A percentile compares a stretch with the other conserved stretches of the same genome.
Evolutionary conservation across 1,140 invertebrate genomes (phyloP).

Genomic region (Zaprionus vittiger): DNA sequence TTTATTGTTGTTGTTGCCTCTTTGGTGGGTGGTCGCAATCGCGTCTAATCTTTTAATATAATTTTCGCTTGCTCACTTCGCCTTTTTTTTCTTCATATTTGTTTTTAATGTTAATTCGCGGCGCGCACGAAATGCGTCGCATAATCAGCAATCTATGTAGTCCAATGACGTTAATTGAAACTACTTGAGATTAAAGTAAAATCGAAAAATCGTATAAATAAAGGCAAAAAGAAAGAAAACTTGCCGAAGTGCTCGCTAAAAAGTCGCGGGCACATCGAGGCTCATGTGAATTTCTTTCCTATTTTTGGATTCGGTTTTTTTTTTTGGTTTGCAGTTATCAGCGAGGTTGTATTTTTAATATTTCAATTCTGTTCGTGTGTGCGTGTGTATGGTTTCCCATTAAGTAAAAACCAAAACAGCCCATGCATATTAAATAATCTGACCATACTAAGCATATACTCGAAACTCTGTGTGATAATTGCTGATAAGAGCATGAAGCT

Average conservation of each 20-base stretch:
- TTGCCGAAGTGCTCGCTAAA: conserved; percentile 24
- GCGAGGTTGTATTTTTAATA: conserved; percentile 10
- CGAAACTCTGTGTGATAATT: conserved; percentile 33
- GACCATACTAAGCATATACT: conserved; percentile 34
- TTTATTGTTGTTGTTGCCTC: conserved; percentile 17
- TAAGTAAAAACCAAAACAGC: conserved; percentile 50
- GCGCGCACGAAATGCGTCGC: conserved; percentile 47
- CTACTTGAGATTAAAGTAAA: conserved; percentile 74
- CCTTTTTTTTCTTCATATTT: conserved; percentile 18
- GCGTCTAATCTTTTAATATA: conserved; percentile 51
- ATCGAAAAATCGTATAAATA: conserved; percentile 40
- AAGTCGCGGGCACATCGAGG: conserved; percentile 20
- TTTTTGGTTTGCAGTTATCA: conserved; percentile 22
- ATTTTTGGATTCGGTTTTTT: background rate
- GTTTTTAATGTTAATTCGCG: conserved; percentile 67
- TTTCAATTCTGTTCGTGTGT: conserved; percentile 9
- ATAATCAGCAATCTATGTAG: conserved; percentile 79
- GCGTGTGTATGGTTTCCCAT: conserved; percentile 47
- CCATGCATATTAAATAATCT: conserved; percentile 52
- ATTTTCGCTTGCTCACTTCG: conserved; percentile 12
- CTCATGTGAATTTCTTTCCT: background rate
- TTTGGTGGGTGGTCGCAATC: conserved; percentile 69
- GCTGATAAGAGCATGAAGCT: conserved; percentile 30
- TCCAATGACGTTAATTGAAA: conserved; percentile 83
- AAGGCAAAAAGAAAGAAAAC: conserved; percentile 32